Evolutionary conservation across 1,140 invertebrate genomes (phyloP).

Genomic region (Listronotus oregonensis): DNA sequence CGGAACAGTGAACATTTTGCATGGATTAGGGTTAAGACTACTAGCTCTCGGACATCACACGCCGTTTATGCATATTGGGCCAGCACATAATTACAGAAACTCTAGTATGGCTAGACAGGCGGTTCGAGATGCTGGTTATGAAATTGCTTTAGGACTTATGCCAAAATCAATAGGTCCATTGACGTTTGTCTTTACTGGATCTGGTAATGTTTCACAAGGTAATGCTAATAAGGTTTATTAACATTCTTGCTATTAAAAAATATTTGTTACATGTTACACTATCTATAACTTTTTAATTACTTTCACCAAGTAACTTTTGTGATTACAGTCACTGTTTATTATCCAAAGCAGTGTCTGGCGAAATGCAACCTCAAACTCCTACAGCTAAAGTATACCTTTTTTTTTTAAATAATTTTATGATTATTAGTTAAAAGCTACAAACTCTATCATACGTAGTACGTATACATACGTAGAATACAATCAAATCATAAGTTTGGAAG

Average conservation of each 20-base stretch:
- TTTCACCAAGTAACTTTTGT: too few relatives aligned
- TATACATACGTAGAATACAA: too few relatives aligned
- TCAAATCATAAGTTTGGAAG: too few relatives aligned
- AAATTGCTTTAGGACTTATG: conserved; percentile 96
- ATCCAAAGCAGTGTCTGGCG: too few relatives aligned
- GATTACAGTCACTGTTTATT: too few relatives aligned
- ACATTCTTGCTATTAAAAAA: not conserved
- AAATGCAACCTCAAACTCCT: too few relatives aligned
- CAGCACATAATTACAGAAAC: conserved; percentile 91
- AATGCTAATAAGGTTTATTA: not conserved
- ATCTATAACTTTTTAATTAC: too few relatives aligned
- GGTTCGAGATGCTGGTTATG: conserved; percentile 96
- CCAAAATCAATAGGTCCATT: conserved; percentile 97
- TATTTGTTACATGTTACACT: too few relatives aligned
- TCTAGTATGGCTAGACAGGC: conserved; percentile 97
- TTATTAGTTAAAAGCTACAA: too few relatives aligned
- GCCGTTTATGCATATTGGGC: conserved; percentile 98
- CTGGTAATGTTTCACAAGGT: conserved; percentile 80
- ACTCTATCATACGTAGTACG: too few relatives aligned
- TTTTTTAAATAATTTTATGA: too few relatives aligned
- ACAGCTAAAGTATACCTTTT: too few relatives aligned
- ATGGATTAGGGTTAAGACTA: conserved; percentile 91
- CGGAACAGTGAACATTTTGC: conserved; percentile 98
- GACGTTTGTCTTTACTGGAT: conserved; percentile 97
- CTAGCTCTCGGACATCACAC: conserved; percentile 97